Conservation (phyloP, 2,888 invertebrate genomes). For the Erpobdella octoculata region DNA sequence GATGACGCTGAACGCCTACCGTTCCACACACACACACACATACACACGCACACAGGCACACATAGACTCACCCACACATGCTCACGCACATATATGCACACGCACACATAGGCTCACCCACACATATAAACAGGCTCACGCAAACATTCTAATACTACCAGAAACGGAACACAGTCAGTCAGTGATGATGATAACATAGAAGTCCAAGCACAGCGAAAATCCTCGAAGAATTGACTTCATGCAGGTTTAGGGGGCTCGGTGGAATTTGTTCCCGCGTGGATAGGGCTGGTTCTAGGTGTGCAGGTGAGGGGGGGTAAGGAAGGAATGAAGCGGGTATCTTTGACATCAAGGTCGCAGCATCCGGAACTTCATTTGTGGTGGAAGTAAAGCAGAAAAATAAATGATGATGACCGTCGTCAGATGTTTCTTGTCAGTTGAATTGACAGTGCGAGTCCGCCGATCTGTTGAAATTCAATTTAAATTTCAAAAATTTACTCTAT, state of each 20-base stretch:
- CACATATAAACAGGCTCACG: neutral
- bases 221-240: too few relatives aligned
- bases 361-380: neutral
- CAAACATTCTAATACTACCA: too few relatives aligned
- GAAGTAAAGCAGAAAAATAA: too few relatives aligned
- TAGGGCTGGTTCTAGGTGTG: neutral
- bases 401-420: neutral
- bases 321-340: neutral
- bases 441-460: conserved; percentile 22
- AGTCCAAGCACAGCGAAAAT: too few relatives aligned
- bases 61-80: too few relatives aligned
- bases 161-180: too few relatives aligned
- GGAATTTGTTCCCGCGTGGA: neutral
- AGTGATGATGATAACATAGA: too few relatives aligned
- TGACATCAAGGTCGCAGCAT: neutral
- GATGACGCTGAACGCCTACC: neutral
- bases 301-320: neutral
- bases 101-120: neutral
- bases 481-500: too few relatives aligned
- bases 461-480: neutral
- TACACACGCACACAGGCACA: conserved; percentile 11
- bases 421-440: conserved; percentile 22
- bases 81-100: conserved; percentile 11
- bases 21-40: neutral
- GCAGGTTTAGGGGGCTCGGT: neutral